Conservation (phyloP, 37 sponge, comb jelly and placozoan genomes). For the Geodia barretti region DNA sequence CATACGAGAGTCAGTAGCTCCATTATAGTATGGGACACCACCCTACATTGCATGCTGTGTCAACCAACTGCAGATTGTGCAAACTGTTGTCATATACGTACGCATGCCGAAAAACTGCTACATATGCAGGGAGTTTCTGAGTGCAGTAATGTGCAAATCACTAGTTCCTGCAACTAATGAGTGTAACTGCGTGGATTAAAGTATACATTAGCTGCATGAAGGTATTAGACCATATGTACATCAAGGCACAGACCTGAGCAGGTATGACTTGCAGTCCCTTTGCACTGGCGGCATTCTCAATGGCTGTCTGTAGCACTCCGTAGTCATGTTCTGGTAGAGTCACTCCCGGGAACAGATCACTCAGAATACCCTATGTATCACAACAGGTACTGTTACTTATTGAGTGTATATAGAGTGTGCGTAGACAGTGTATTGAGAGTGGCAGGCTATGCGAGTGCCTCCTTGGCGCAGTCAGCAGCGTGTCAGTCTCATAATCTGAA, state of each 20-base stretch:
- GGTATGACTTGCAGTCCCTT: constrained; percentile 72
- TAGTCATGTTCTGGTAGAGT: constrained; percentile 95
- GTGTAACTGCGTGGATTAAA: no score
- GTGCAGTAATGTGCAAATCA: no score
- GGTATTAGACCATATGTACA: neutral
- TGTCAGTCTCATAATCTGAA: neutral
- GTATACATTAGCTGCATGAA: no score
- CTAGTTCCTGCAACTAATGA: no score
- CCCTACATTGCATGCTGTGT: no score
- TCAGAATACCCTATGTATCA: constrained; percentile 78
- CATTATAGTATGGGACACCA: no score
- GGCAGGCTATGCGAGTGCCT: neutral
- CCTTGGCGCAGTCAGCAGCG: neutral
- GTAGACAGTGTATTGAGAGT: neutral
- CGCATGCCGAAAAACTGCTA: no score
- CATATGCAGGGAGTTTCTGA: no score
- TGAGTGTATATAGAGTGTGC: neutral
- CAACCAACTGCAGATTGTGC: no score
- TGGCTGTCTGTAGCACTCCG: constrained; percentile 84
- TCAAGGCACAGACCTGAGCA: constrained; percentile 22
- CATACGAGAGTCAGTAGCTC: no score
- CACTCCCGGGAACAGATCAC: constrained; percentile 95
- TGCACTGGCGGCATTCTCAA: constrained; percentile 57
- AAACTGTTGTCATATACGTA: no score
- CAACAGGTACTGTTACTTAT: neutral